Evolutionary conservation across 2,113 vertebrate genomes (phyloP), one percentile per base, ranked within the genome.

Genomic region (Fulica atra): DNA sequence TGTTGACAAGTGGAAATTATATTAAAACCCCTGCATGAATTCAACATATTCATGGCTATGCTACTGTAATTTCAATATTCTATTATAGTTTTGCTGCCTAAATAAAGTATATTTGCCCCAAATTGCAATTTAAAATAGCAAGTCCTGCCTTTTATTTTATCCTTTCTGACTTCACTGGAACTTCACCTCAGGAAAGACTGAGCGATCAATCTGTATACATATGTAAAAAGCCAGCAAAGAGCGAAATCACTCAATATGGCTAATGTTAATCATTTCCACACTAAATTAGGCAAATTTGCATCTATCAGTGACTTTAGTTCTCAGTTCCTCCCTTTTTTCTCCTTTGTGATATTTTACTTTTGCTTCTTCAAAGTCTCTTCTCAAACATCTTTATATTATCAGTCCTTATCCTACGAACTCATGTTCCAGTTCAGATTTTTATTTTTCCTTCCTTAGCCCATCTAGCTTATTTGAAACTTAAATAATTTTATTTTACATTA

Each of bases 1-100:
- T 88, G 89, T 86, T 93, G 92, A 93, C 81, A 97, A 94, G 70
- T 71, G 74, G 56, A 94, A 66, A 97, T 95, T 91, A 92, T 86
- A 96, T 94, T 96, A 94, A 96, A 94, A 96, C 79, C n/a, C 13
- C 42, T 80, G 26, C 17, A 72, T 93, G 48, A 89, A 93, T 95
- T 97, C 69, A 93, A 50, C 26, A 51, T 65, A 78, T 84, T 93
- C 68, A 72, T 76, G 36, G 28, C 23, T 59, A 73, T 82, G 14
- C 42, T 95, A 51, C 56, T 95, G 71, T 88, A 92, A 78, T 92
- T 89, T 95, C 72, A 88, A 50, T 95, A 94, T 94, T 26, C 42
- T 92, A 21, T 93, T 93, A 38, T 74, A 83, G 38, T 40, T 90
- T 64, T 93, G 54, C 40, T 13, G 53, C 64, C 63, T 81, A 95